A percentile compares a stretch with the other conserved stretches of the same genome.
These are phyloP conservation scores for Eupristina koningsbergeri DNA, from an alignment of 1,140 invertebrate genomes.

Conservation along the genomic window DNA sequence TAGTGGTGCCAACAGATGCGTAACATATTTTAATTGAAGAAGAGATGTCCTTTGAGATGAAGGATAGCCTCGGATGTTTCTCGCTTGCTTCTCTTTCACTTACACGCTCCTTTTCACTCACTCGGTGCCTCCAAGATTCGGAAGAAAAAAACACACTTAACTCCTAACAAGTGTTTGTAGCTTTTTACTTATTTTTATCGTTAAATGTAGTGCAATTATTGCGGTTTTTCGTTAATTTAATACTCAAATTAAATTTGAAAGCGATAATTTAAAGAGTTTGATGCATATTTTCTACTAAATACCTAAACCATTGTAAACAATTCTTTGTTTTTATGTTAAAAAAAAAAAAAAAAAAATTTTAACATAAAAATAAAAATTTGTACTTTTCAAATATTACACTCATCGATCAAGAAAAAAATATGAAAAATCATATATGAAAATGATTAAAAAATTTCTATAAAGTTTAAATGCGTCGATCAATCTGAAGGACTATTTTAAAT, in stretches of 20 bases:
- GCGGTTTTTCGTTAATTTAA: too few species aligned
- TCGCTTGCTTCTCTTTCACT: too few species aligned
- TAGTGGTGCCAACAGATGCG: constrained; percentile 61
- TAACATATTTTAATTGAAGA: constrained; percentile 71
- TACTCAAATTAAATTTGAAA: neutral
- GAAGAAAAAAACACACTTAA: neutral
- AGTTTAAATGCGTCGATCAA: too few species aligned
- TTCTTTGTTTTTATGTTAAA: neutral
- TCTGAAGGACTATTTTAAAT: too few species aligned
- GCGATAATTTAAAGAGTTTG: neutral
- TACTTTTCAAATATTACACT: too few species aligned
- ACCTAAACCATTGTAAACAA: neutral
- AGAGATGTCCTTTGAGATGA: constrained; percentile 68
- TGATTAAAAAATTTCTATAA: too few species aligned
- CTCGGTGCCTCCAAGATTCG: neutral
- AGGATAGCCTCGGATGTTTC: too few species aligned
- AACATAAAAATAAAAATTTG: too few species aligned
- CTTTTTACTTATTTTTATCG: neutral
- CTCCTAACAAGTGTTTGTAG: neutral
- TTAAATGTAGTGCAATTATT: constrained; percentile 1
- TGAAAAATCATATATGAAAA: too few species aligned
- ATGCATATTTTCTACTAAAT: neutral
- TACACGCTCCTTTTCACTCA: neutral
- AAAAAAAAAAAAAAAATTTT: too few species aligned
- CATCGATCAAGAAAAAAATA: too few species aligned